A percentile compares a stretch with the other conserved stretches of the same genome.
Conservation (phyloP, 1,140 invertebrate species). For the Hypsibius dujardini region DNA sequence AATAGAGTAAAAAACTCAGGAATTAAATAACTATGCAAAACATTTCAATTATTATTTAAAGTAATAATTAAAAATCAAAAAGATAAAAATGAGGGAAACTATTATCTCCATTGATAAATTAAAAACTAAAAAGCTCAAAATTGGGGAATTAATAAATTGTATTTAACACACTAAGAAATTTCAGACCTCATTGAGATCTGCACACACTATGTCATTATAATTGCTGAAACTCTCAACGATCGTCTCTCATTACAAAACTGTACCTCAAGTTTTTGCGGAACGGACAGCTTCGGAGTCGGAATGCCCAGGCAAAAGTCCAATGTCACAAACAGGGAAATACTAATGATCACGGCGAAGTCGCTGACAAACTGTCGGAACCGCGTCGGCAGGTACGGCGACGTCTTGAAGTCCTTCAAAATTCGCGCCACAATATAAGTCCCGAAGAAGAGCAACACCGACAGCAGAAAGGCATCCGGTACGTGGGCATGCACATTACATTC, state of each 20-base stretch:
- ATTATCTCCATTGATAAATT: no score
- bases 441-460: slow-evolving; percentile 32
- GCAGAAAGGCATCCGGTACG: slow-evolving; percentile 30
- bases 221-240: no score
- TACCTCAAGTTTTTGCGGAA: slow-evolving; percentile 29
- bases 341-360: slow-evolving; percentile 38
- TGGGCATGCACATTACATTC: slow-evolving; percentile 22
- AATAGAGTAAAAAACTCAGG: no score
- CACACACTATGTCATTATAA: no score
- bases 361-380: slow-evolving; percentile 31
- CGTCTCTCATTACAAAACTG: not conserved
- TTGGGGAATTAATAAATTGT: no score
- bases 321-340: slow-evolving; percentile 33
- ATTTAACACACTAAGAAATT: no score
- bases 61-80: no score
- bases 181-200: no score
- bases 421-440: slow-evolving; percentile 31
- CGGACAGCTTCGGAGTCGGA: slow-evolving; percentile 34
- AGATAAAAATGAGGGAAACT: no score
- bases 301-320: slow-evolving; percentile 30
- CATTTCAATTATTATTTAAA: no score
- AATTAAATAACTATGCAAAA: no score
- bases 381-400: slow-evolving; percentile 29
- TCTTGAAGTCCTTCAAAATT: slow-evolving; percentile 28
- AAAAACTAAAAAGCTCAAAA: no score